Evolutionary conservation across 2,797 vertebrate genomes (phyloP), one percentile per base, ranked within the genome.

Genomic region (Geotrypetes seraphini): DNA sequence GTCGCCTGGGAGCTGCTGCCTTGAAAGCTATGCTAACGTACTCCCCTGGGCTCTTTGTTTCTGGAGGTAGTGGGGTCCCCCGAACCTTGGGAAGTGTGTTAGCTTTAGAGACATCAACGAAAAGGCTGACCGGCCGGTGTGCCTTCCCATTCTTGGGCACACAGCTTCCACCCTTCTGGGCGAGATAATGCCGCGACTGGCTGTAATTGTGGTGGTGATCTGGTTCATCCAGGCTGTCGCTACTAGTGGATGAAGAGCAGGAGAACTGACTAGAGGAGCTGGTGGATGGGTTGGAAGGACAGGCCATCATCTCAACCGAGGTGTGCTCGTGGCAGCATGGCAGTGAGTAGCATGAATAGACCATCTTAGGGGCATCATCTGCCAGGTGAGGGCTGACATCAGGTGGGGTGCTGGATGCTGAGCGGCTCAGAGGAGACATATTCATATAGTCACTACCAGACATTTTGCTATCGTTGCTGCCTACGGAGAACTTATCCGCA

Each of bases 191-290:
- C 2, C 5, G 5, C 3, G 1, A 7, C 12, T 2, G 26, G 11
- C 26, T 20, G n/a, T 57, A 36, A 15, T 35, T 17, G 2, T 48
- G 33, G 18, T 73, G 54, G 5, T 81, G 81, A 13, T 82, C 82
- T 0, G 18, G 38, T 19, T 87, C 87, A 8, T 82, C 86, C 3
- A 90, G 66, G 49, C 85, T 88, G 55, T 90, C 87, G 0, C 63
- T 85, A 64, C 85, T 88, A 33, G 83, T 76, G 21, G 83, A 85
- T 12, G 84, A 88, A 4, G 82, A 88, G 39, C 79, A 80, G 3
- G 84, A 85, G 7, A 23, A 19, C 7, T 19, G 27, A 2, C 25
- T 12, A 70, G 17, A 85, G 68, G 4, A 79, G 77, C 30, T 75
- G 39, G 50, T 25, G 12, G 29, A 23, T 12, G 39, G 47, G 46